Conservation (phyloP, 1,140 invertebrate species). For the Dendroctonus ponderosae region DNA sequence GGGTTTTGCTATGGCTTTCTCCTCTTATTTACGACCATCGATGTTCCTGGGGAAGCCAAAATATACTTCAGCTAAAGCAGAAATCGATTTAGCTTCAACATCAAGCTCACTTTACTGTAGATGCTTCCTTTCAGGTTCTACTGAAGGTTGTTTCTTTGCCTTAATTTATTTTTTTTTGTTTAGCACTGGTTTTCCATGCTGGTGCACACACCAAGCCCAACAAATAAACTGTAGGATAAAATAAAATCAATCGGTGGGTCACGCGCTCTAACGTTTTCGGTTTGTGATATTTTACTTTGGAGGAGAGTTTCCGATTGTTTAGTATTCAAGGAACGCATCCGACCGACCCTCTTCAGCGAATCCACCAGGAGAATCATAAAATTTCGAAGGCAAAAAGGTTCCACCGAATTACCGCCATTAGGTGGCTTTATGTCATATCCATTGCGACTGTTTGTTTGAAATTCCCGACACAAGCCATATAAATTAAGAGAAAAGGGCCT, state of each 20-base stretch:
- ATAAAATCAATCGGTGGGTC: slow-evolving; percentile 52
- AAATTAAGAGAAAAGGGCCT: neutral
- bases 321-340: slow-evolving; percentile 45
- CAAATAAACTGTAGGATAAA: no score
- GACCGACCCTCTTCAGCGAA: slow-evolving; percentile 25
- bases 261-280: slow-evolving; percentile 51
- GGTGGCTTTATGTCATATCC: slow-evolving; percentile 35
- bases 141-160: no score
- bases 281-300: slow-evolving; percentile 52
- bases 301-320: slow-evolving; percentile 38
- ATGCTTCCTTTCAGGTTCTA: no score
- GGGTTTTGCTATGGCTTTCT: slow-evolving; percentile 14
- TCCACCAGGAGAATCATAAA: slow-evolving; percentile 31
- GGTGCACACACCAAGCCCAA: no score
- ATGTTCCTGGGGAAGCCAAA: no score
- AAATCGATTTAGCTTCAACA: no score
- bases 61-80: no score
- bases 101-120: no score
- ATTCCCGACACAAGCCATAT: slow-evolving; percentile 4
- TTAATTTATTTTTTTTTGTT: neutral
- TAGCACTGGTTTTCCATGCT: no score
- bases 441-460: slow-evolving; percentile 16
- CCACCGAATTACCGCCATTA: slow-evolving; percentile 33
- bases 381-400: slow-evolving; percentile 30
- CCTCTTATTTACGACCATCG: slow-evolving; percentile 9